A percentile compares a stretch with the other conserved stretches of the same genome.
These are phyloP conservation scores for Nettapus auritus DNA, from an alignment of 2,113 vertebrate genomes.

Conservation along the genomic window DNA sequence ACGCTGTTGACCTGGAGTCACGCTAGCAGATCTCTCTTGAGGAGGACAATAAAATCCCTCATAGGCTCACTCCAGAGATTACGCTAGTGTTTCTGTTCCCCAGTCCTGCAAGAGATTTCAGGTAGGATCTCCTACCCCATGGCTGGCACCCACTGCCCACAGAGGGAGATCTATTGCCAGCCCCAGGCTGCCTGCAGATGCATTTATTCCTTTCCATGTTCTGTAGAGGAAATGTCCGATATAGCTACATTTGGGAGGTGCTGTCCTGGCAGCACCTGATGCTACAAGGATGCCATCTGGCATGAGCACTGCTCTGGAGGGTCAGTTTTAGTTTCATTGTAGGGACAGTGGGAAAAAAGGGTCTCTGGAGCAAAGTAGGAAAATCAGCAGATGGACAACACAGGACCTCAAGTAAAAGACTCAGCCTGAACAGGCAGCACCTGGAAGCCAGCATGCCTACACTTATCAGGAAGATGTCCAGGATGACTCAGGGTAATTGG, in stretches of 20 bases:
- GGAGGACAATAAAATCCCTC: neutral
- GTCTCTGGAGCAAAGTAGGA: neutral
- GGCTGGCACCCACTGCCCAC: neutral
- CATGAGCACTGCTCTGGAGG: neutral
- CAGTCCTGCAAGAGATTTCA: neutral
- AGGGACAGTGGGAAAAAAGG: neutral
- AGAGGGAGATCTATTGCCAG: neutral
- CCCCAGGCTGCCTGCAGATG: neutral
- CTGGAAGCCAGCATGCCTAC: neutral
- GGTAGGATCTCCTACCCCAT: neutral
- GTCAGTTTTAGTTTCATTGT: neutral
- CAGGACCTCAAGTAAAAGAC: neutral
- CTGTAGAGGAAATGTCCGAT: rapidly evolving
- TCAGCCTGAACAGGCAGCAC: rapidly evolving
- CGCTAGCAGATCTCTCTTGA: neutral
- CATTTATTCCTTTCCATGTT: neutral
- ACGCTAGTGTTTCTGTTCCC: neutral
- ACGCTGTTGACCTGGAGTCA: neutral
- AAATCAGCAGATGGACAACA: neutral
- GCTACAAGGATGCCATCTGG: neutral
- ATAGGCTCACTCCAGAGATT: neutral
- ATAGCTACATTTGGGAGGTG: neutral
- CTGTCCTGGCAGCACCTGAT: neutral
- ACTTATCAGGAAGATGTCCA: neutral
- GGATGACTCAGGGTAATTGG: neutral